Base-by-base conservation (phyloP, 2,797 vertebrate species). In the Sebastes dallii region DNA sequence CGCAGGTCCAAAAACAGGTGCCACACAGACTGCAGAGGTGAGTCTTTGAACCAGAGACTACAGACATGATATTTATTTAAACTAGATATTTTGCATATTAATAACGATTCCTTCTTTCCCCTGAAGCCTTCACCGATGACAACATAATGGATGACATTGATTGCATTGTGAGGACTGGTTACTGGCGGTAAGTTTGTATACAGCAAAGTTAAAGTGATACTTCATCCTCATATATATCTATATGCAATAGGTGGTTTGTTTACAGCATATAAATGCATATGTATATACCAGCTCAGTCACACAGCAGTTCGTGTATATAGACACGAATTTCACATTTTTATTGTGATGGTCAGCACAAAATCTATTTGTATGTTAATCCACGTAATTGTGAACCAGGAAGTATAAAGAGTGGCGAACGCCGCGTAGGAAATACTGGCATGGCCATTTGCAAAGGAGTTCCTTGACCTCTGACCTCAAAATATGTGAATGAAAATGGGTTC, bases 91-190 rank as follows among this genome's bases (percentile, higher is more conserved):
- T 39, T n/a, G 16, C 7, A 54, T 30, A 16, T 72, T 16, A 20
- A 46, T 30, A 29, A 60, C 60, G 34, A 8, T 42, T 20, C 1
- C 9, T 46, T 22, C 10, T 54, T 59, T 5, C 9, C 22, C 39
- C 67, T 59, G 3, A 46, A 94, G 92, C 65, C 25, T 88, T 93
- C 27, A 69, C 58, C 0, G 88, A 92, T 65, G 84, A 89, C 7
- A 20, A 92, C 86, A 88, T 93, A 2, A 42, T 5, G 1, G 88
- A 93, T 24, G 93, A 93, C 67, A 25, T 88, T 0, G 7, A 10
- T 0, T 94, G 93, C 71, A 16, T 90, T 0, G 11, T 77, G 58
- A 65, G 9, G 42, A 52, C 59, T 9, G 0, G 5, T 1, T 16
- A 7, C 22, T 84, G 24, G 60, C 0, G 9, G 92, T 93, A 64